These are phyloP conservation scores for Julus scanicus DNA, from an alignment of 2,888 invertebrate genomes.

Conservation along the genomic window DNA sequence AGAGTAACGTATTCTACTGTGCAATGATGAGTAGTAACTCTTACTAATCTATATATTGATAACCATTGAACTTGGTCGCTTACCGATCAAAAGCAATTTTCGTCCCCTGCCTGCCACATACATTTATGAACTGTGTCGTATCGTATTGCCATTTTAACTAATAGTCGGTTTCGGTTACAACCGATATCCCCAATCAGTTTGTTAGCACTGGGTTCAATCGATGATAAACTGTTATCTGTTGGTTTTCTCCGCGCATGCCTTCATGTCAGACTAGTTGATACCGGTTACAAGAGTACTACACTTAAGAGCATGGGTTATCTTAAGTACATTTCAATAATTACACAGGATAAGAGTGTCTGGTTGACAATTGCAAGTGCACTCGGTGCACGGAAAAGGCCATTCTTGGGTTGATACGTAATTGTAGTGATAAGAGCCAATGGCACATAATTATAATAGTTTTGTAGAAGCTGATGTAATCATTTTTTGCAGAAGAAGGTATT, in stretches of 20 bases:
- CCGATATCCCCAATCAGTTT: slow-evolving; percentile 1
- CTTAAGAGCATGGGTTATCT: not conserved
- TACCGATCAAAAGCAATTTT: not conserved
- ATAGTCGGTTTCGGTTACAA: not conserved
- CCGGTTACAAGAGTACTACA: not conserved
- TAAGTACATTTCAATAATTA: not conserved
- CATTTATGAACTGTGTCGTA: not conserved
- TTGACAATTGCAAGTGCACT: not conserved
- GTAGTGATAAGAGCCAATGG: not conserved
- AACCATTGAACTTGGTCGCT: not conserved
- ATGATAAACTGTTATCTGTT: slow-evolving; percentile 1
- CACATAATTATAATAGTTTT: not conserved
- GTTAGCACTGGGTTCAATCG: not conserved
- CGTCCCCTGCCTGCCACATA: not conserved
- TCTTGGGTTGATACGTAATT: slow-evolving; percentile 32
- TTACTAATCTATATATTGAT: not conserved
- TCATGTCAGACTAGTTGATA: not conserved
- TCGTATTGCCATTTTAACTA: not conserved
- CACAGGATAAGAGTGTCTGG: not conserved
- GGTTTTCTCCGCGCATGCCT: not conserved
- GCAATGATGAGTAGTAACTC: not conserved
- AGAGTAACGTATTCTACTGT: no score
- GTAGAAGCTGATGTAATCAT: not conserved
- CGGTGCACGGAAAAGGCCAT: not conserved
- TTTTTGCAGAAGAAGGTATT: not conserved